These are phyloP conservation scores for Wasmannia auropunctata DNA, from an alignment of 1,140 invertebrate species.

Conservation along the genomic window DNA sequence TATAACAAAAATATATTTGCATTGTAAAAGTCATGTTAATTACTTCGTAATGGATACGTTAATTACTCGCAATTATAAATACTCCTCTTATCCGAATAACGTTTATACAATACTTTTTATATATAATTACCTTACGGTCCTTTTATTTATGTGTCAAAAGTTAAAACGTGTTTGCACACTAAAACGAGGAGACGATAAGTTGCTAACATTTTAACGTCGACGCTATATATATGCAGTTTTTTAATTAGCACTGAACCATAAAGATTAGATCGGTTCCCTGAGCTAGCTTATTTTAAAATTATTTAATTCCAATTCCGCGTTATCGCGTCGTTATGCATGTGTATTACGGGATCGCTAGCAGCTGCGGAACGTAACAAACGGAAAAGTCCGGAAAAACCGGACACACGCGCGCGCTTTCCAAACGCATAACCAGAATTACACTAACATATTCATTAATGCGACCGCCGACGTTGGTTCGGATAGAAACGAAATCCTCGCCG, in stretches of 20 bases:
- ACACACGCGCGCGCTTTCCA: not conserved
- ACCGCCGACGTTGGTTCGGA: not conserved
- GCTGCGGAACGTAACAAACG: not conserved
- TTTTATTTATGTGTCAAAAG: not conserved
- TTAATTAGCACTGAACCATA: slow-evolving; percentile 18
- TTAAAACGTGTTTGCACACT: not conserved
- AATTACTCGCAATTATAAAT: not conserved
- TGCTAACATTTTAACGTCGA: not conserved
- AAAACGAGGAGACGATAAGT: not conserved
- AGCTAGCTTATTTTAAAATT: not conserved
- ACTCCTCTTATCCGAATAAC: not conserved
- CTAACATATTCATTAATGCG: not conserved
- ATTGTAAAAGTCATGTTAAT: not conserved
- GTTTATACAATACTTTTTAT: too few relatives aligned
- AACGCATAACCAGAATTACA: not conserved
- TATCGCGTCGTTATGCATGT: not conserved
- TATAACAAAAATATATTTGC: not conserved
- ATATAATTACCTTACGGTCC: not conserved
- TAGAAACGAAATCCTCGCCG: not conserved
- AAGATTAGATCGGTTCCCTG: not conserved
- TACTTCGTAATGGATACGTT: not conserved
- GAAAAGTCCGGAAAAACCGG: slow-evolving; percentile 26
- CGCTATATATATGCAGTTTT: not conserved
- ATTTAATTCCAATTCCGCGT: not conserved
- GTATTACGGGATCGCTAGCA: not conserved